Evolutionary conservation across 2,797 vertebrate species (phyloP).

Genomic region (Sylvilagus floridanus): DNA sequence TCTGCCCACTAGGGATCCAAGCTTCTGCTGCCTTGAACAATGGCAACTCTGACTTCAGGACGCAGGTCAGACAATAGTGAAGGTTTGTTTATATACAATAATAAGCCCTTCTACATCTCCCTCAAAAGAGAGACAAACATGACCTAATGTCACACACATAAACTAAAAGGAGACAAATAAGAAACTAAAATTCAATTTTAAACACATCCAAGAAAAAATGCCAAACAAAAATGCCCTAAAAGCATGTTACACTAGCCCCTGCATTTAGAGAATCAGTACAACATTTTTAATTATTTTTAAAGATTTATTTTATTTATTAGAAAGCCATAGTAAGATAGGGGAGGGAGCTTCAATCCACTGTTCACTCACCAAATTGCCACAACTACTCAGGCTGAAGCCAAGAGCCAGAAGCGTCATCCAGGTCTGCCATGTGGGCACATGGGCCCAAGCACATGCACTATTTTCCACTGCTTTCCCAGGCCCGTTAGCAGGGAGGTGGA

Average conservation of each 20-base stretch:
- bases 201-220: not conserved
- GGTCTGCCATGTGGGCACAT: too few relatives aligned
- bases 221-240: not conserved
- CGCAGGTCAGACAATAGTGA: not conserved
- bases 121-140: slow-evolving; percentile 23
- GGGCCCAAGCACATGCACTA: too few relatives aligned
- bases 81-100: not conserved
- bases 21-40: not conserved
- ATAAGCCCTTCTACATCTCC: not conserved
- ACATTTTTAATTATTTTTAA: not conserved
- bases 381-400: too few relatives aligned
- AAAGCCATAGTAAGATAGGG: too few relatives aligned
- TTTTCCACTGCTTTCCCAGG: too few relatives aligned
- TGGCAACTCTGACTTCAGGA: not conserved
- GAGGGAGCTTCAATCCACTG: too few relatives aligned
- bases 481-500: too few relatives aligned
- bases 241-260: not conserved
- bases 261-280: slow-evolving; percentile 42
- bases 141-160: not conserved
- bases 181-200: slow-evolving; percentile 4
- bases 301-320: too few relatives aligned
- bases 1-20: not conserved
- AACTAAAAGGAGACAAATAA: not conserved
- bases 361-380: too few relatives aligned
- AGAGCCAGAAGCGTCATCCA: too few relatives aligned